Base-by-base conservation (phyloP, 2,888 invertebrate species). In the Tholera decimalis region DNA sequence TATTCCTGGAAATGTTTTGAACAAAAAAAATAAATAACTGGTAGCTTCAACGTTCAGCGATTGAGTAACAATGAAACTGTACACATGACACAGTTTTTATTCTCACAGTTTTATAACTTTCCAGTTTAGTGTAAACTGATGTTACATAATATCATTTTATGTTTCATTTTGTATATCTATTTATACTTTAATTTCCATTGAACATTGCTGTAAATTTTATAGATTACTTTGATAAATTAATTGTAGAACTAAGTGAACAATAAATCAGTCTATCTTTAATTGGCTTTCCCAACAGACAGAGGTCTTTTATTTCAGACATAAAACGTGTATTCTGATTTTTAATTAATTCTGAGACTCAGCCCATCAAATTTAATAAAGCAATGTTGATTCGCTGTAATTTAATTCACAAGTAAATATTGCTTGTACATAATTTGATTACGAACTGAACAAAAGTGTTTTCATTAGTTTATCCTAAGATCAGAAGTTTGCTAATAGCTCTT, bases 351-450 rank as follows among this genome's bases (percentile, higher is more conserved):
- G 54, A 57, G 64, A 53, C 65, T 56, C 15, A 59, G 67, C 47
- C 64, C 50, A 73, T 63, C 50, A 72, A 74, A 75, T 73, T 75
- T 67, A 68, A 81, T 73, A 70, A 80, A 80, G 49, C 55, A 49
- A 58, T 61, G 65, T 71, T 79, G 57, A 79, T 76, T 76, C 66
- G 37, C 26, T 68, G 49, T 70, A 72, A 78, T 80, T 77, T 75
- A 79, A 82, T 80, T 84, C 63, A 63, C 56, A 71, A 80, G 73
- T 83, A 79, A 83, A 82, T 78, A 82, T 79, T 81, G 73, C 79
- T 80, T 71, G 65, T 77, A 74, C 60, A 73, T 82, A 74, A 85
- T 79, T 85, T 79, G 69, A 82, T 83, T 75, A 82, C 67, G 54
- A 77, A 67, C 56, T 66, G 75, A 69, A 73, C 68, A 72, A 76